A percentile compares a stretch with the other conserved stretches of the same genome.
phyloP scores from a whole-genome alignment of 1,140 invertebrate species.

The Listronotus oregonensis region DNA sequence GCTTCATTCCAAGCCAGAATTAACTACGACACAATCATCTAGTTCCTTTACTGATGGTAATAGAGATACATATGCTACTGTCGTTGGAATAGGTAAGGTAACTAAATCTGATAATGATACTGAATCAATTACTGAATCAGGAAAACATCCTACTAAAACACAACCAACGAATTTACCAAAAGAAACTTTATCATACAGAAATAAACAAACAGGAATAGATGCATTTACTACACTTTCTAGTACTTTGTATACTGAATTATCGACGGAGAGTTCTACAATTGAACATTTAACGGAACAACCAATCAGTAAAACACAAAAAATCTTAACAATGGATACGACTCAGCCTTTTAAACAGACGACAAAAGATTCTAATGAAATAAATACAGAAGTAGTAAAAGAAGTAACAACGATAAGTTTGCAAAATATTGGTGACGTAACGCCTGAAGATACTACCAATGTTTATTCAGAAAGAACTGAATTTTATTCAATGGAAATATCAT shows the following conservation, averaged over 20 bases:
- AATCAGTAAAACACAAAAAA: neutral
- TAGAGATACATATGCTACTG: neutral
- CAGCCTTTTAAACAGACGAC: neutral
- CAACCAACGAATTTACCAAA: neutral
- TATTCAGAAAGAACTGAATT: neutral
- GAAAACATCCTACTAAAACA: neutral
- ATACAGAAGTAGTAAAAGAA: slow-evolving; percentile 59
- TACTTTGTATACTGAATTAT: neutral
- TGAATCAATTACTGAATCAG: neutral
- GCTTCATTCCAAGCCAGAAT: neutral
- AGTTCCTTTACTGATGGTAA: neutral
- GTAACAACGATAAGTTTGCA: neutral
- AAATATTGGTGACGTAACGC: too few relatives aligned
- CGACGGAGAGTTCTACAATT: neutral
- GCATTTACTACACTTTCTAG: slow-evolving; percentile 2
- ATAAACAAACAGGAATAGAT: slow-evolving; percentile 14
- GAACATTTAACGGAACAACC: neutral
- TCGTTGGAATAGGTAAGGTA: neutral
- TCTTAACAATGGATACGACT: slow-evolving; percentile 2
- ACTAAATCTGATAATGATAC: neutral
- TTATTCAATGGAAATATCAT: too few relatives aligned
- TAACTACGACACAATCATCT: neutral
- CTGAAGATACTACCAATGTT: neutral
- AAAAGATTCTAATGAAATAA: neutral
- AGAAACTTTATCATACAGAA: slow-evolving; percentile 15